Evolutionary conservation across 2,888 invertebrate genomes (phyloP), one percentile per base, ranked within the genome.

Genomic region (Zygaena filipendulae): DNA sequence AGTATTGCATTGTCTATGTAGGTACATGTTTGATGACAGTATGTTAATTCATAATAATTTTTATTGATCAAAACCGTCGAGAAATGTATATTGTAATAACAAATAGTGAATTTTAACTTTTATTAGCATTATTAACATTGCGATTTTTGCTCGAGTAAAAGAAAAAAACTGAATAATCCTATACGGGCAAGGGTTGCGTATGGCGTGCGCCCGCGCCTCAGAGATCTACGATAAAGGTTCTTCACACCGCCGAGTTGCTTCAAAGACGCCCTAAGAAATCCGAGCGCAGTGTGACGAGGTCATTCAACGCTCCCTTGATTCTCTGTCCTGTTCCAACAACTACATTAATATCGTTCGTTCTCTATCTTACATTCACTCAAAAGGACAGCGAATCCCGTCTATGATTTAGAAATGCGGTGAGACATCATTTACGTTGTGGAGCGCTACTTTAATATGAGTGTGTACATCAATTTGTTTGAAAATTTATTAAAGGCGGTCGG

Each of bases 271-370:
- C 71, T 70, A 61, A 58, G 59, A 52, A 45, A 42, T 34, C 56
- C 69, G 61, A 55, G 32, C 43, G 21, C 27, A 39, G 41, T 46
- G 52, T 46, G 52, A 47, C 50, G 55, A 66, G 63, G 66, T 72
- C 71, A 67, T 67, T 68, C 62, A 59, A 59, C 67, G 71, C 58
- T 66, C 55, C 53, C 49, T 58, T n/a, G n/a, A n/a, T n/a, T n/a
- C n/a, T n/a, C n/a, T n/a, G n/a, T n/a, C n/a, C n/a, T n/a, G n/a
- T n/a, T n/a, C n/a, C n/a, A n/a, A n/a, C n/a, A n/a, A n/a, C n/a
- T n/a, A n/a, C n/a, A n/a, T n/a, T n/a, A n/a, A n/a, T n/a, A n/a
- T n/a, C n/a, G n/a, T n/a, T n/a, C n/a, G n/a, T 43, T 36, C 50
- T 36, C 30, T 66, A 62, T 45, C 49, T 40, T 42, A n/a, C n/a